Percentiles rank a stretch among this genome's conserved stretches.
phyloP scores from a whole-genome alignment of 2,797 vertebrate species.

The Geotrypetes seraphini region DNA sequence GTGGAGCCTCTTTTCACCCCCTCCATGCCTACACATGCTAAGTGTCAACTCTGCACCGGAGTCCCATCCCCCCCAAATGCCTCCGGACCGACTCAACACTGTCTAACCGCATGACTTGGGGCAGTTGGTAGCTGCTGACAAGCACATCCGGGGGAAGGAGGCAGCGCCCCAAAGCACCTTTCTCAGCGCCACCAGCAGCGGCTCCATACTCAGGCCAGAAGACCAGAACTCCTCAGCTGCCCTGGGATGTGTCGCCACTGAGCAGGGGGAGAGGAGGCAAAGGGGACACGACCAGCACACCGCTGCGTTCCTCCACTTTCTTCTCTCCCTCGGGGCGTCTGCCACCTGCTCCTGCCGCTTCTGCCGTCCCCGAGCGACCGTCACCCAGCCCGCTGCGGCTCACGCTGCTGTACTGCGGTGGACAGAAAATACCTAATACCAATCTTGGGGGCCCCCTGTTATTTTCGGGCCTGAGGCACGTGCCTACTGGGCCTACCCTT shows the following conservation, averaged over 20 bases:
- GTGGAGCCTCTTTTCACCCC: too few species aligned
- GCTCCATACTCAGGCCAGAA: constrained; percentile 76
- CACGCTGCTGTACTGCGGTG: constrained; percentile 13
- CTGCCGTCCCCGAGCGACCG: constrained; percentile 18
- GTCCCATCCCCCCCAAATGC: too few species aligned
- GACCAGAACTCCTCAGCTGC: background rate
- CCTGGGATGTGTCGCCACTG: too few species aligned
- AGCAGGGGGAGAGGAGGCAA: too few species aligned
- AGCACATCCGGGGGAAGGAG: constrained; percentile 77
- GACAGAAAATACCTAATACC: constrained; percentile 49
- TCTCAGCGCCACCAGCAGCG: constrained; percentile 77
- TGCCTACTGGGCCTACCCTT: too few species aligned
- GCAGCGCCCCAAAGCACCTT: constrained; percentile 88
- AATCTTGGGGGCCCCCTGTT: too few species aligned
- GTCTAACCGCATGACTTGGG: constrained; percentile 83
- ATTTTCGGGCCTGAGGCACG: too few species aligned
- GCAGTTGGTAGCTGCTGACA: constrained; percentile 81
- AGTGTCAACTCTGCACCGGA: too few species aligned
- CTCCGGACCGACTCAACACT: too few species aligned
- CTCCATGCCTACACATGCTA: too few species aligned
- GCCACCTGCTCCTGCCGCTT: constrained; percentile 32
- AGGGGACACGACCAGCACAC: too few species aligned
- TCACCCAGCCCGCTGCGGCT: constrained; percentile 5
- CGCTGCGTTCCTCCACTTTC: too few species aligned
- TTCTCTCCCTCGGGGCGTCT: constrained; percentile 25